Evolutionary conservation across 2,113 vertebrate genomes (phyloP).

Genomic region (Megaceryle maxima): DNA sequence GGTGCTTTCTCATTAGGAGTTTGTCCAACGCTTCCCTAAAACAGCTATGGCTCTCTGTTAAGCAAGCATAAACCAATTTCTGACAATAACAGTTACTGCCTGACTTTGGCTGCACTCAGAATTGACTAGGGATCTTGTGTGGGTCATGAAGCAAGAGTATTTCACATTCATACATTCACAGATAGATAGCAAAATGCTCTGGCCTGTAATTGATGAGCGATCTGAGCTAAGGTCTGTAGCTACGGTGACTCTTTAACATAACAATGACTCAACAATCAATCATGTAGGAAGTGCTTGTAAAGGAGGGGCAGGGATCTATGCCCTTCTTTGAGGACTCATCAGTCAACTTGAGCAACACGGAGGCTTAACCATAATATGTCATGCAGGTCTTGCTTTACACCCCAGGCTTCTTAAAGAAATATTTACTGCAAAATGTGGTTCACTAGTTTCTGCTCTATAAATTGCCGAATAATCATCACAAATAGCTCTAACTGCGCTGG

Average conservation of each 20-base stretch:
- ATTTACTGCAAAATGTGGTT: neutral
- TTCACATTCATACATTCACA: neutral
- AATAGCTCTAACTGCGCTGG: neutral
- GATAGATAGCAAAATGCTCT: neutral
- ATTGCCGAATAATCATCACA: neutral
- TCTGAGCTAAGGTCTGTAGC: neutral
- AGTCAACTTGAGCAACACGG: neutral
- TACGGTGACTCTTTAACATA: neutral
- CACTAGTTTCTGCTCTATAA: neutral
- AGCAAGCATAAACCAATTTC: neutral
- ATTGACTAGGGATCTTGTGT: neutral
- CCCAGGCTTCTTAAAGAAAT: neutral
- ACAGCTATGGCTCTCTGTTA: neutral
- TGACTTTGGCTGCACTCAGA: neutral
- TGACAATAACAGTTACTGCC: neutral
- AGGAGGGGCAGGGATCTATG: neutral
- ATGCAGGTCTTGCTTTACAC: neutral
- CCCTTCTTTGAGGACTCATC: constrained; percentile 2
- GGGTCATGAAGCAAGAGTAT: neutral
- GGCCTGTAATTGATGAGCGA: neutral
- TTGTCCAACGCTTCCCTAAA: neutral
- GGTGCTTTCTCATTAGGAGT: neutral
- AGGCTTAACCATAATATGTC: neutral
- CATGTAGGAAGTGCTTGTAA: neutral
- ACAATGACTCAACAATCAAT: constrained; percentile 1